Evolutionary conservation across 2,797 vertebrate genomes (phyloP).

Genomic region (Sebastiscus tertius): DNA sequence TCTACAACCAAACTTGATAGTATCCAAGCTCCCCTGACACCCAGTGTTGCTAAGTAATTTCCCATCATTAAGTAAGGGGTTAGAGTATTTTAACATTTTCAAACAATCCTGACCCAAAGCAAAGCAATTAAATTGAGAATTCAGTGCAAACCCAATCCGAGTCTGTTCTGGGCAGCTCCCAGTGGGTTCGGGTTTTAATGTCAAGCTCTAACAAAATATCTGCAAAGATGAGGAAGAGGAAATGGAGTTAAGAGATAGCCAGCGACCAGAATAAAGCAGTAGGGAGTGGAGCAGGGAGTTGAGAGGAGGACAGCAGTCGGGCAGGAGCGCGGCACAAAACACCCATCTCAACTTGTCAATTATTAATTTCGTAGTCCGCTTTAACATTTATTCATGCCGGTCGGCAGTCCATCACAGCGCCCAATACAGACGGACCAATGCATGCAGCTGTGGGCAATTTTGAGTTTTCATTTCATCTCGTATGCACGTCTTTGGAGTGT

Average conservation of each 20-base stretch:
- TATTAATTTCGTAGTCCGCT: constrained; percentile 59
- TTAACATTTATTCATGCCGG: constrained; percentile 57
- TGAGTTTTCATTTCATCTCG: constrained; percentile 41
- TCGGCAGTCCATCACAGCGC: constrained; percentile 31
- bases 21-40: not conserved
- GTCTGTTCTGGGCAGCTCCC: constrained; percentile 44
- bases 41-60: constrained; percentile 16
- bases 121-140: constrained; percentile 56
- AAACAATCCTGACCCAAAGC: constrained; percentile 49
- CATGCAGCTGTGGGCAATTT: constrained; percentile 38
- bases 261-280: constrained; percentile 31
- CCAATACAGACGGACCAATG: constrained; percentile 3
- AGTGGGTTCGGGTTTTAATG: constrained; percentile 55
- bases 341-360: constrained; percentile 62
- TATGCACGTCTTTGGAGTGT: constrained; percentile 15
- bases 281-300: constrained; percentile 7
- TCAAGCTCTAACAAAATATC: constrained; percentile 55
- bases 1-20: not conserved
- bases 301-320: constrained; percentile 32
- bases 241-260: constrained; percentile 43
- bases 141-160: constrained; percentile 10
- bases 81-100: constrained; percentile 54
- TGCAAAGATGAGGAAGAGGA: constrained; percentile 40
- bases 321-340: constrained; percentile 45
- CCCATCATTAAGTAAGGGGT: constrained; percentile 31